Percentiles rank a stretch among this genome's conserved stretches.
Evolutionary conservation across 2,888 invertebrate species (phyloP).

Genomic region (Drosophila borealis): DNA sequence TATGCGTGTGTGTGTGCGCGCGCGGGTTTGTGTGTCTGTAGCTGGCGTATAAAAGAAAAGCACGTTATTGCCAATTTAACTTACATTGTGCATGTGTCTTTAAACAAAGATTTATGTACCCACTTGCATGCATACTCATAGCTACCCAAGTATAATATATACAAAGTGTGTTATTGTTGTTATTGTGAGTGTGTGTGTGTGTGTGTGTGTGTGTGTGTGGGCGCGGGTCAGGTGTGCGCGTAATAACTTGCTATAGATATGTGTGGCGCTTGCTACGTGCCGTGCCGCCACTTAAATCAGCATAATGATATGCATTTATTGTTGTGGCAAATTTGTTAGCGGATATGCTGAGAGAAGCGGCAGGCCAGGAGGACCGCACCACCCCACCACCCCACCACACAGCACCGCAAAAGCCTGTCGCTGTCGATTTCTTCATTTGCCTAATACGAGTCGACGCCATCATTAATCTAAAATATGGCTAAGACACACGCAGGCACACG

Average conservation of each 20-base stretch:
- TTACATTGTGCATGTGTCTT: conserved; percentile 79
- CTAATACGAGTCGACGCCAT: conserved; percentile 77
- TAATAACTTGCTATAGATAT: conserved; percentile 73
- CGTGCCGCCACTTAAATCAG: conserved; percentile 75
- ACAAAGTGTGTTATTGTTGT: neutral
- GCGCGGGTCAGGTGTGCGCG: conserved; percentile 70
- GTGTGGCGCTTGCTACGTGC: conserved; percentile 41
- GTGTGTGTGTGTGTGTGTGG: conserved; percentile 21
- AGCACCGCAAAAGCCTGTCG: conserved; percentile 51
- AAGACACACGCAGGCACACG: conserved; percentile 65
- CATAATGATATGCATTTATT: conserved; percentile 79
- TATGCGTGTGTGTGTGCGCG: conserved; percentile 12
- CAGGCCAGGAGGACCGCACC: conserved; percentile 30
- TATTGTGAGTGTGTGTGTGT: conserved; percentile 6
- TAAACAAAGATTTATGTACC: conserved; percentile 80
- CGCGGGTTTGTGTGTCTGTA: conserved; percentile 36
- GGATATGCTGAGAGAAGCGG: conserved; percentile 75
- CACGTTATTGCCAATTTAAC: conserved; percentile 80
- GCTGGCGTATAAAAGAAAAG: conserved; percentile 77
- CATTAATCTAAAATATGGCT: conserved; percentile 79
- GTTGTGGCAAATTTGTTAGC: conserved; percentile 79
- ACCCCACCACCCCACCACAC: neutral
- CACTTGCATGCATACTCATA: conserved; percentile 75
- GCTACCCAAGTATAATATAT: conserved; percentile 36
- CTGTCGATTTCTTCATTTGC: conserved; percentile 80